These are phyloP conservation scores for Pandemis corylana DNA, from an alignment of 2,888 invertebrate species.

Conservation along the genomic window DNA sequence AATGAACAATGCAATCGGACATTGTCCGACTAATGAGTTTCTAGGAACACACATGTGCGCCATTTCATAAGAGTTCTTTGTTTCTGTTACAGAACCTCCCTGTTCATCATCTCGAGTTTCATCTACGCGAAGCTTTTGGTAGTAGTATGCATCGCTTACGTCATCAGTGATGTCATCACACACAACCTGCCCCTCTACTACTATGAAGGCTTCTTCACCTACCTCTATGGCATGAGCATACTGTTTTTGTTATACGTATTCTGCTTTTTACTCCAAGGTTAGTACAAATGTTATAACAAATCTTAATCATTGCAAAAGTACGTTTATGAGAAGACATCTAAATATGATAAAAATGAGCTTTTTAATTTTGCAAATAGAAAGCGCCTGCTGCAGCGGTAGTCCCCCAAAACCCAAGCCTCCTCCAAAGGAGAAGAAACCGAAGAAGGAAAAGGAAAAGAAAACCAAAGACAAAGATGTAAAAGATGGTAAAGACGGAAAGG, in stretches of 20 bases:
- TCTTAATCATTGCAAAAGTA: neutral
- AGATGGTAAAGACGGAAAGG: conserved; percentile 81
- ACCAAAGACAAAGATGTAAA: conserved; percentile 86
- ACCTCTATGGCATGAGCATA: conserved; percentile 96
- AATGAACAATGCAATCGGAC: conserved; percentile 33
- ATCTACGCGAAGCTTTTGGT: conserved; percentile 97
- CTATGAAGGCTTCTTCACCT: conserved; percentile 98
- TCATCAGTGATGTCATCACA: conserved; percentile 97
- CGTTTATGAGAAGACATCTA: neutral
- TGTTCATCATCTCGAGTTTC: conserved; percentile 98
- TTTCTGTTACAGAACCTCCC: conserved; percentile 91
- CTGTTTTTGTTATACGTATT: conserved; percentile 97
- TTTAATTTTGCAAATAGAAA: conserved; percentile 81
- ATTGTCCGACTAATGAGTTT: conserved; percentile 32
- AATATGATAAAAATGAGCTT: neutral
- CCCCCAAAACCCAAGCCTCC: conserved; percentile 88
- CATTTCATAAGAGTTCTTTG: conserved; percentile 42
- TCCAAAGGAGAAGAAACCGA: conserved; percentile 88
- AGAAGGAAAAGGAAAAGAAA: conserved; percentile 87
- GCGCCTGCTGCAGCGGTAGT: conserved; percentile 91
- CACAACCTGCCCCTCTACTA: conserved; percentile 96
- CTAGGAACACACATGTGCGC: conserved; percentile 33
- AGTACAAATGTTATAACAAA: conserved; percentile 48
- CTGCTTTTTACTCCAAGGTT: conserved; percentile 95
- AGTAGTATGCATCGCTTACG: conserved; percentile 96